Conservation (phyloP, 53 echinoderm and acorn worm genomes). For the Temnopleurus reevesii region DNA sequence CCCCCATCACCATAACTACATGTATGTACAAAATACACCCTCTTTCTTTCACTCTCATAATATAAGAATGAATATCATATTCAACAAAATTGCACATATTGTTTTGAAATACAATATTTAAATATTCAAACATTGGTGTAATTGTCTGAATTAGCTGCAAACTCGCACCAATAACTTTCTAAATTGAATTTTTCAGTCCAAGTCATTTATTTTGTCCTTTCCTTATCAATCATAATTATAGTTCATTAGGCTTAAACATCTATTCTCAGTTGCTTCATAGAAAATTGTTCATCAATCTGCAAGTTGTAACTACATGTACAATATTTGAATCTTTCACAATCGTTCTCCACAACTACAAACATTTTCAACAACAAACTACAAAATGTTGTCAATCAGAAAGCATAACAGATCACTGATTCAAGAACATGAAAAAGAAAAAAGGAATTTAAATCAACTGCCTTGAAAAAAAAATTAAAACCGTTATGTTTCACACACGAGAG, state of each 20-base stretch:
- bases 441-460: too few relatives aligned
- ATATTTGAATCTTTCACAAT: not conserved
- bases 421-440: too few relatives aligned
- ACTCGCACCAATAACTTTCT: too few relatives aligned
- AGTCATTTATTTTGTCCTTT: too few relatives aligned
- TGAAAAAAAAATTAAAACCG: too few relatives aligned
- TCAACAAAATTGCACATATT: slow-evolving; percentile 17
- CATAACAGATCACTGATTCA: too few relatives aligned
- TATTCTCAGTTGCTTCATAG: not conserved
- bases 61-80: not conserved
- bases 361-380: not conserved
- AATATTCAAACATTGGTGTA: not conserved
- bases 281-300: not conserved
- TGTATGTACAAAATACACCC: slow-evolving; percentile 4
- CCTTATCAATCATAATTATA: too few relatives aligned
- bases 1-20: not conserved
- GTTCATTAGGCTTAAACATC: not conserved
- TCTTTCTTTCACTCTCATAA: not conserved
- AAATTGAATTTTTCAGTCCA: too few relatives aligned
- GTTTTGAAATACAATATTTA: not conserved
- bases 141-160: too few relatives aligned
- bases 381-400: too few relatives aligned
- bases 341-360: not conserved
- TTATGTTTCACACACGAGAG: too few relatives aligned
- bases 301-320: not conserved